Percentiles rank a stretch among this genome's conserved stretches.
phyloP scores from a whole-genome alignment of 2,888 invertebrate species.

The Caenorhabditis sinica region DNA sequence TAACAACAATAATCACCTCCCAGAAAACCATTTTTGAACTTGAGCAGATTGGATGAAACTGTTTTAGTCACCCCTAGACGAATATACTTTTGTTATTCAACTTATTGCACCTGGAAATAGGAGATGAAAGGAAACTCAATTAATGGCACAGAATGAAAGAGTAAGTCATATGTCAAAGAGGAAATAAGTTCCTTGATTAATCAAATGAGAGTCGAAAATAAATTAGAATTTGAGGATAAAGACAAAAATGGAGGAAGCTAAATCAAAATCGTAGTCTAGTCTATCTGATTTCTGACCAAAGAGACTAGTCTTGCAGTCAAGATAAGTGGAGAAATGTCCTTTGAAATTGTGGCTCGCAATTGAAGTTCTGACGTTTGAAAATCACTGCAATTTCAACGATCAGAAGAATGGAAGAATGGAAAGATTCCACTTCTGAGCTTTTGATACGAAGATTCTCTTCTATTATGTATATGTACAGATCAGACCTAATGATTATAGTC shows the following conservation, averaged over 20 bases:
- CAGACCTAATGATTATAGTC: neutral
- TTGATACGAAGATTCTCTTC: too few species aligned
- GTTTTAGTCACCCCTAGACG: constrained; percentile 11
- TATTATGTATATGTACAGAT: neutral
- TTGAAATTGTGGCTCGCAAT: neutral
- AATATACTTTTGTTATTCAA: constrained; percentile 15
- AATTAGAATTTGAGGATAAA: neutral
- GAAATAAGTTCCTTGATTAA: constrained; percentile 6
- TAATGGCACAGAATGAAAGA: constrained; percentile 4
- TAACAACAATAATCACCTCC: neutral
- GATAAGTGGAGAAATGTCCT: neutral
- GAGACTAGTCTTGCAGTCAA: neutral
- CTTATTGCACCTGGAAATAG: constrained; percentile 34
- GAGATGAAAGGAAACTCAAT: constrained; percentile 15
- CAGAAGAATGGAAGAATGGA: neutral
- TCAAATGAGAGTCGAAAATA: neutral
- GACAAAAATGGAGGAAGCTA: neutral
- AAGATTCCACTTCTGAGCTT: too few species aligned
- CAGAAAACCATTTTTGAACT: constrained; percentile 20
- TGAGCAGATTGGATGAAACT: neutral
- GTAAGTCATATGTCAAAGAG: constrained; percentile 4
- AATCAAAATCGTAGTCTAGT: neutral
- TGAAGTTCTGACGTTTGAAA: neutral
- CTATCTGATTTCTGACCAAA: neutral
- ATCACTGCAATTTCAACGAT: too few species aligned